Base-by-base conservation (phyloP, 2,113 vertebrate genomes). In the Poeciliopsis occidentalis region DNA sequence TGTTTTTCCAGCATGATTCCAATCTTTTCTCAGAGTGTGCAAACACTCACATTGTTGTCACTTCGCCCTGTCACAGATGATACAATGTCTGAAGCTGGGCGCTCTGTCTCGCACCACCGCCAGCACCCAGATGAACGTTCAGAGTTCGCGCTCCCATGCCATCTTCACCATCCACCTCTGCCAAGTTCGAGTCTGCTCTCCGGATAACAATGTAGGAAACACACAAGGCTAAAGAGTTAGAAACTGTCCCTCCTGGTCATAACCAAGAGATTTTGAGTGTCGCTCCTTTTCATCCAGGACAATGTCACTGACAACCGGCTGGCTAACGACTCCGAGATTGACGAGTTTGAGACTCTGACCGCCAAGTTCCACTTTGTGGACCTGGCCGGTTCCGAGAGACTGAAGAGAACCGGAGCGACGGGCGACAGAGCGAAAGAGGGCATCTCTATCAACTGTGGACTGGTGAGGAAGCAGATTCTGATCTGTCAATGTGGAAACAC, bases 81-180 rank as follows among this genome's bases (percentile, higher is more conserved):
- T n/a, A n/a, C n/a, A n/a, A n/a, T n/a, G n/a, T n/a, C n/a, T n/a
- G n/a, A n/a, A n/a, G n/a, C n/a, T n/a, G n/a, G n/a, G n/a, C n/a
- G n/a, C n/a, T n/a, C n/a, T n/a, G n/a, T n/a, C n/a, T n/a, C n/a
- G n/a, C n/a, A n/a, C n/a, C n/a, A 99, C 98, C 0, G 98, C 97
- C 78, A 99, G 98, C 92, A 99, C 98, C 17, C 97, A 99, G 94
- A 99, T 99, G 98, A 99, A 99, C 12, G 97, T 96, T 41, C 97
- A 98, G 94, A 99, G 98, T 91, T 99, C 98, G 0, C 97, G 98
- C n/a, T 99, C 98, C 0, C 98, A 99, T 57, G 98, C 98, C 37
- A 99, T 99, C 91, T 99, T 99, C 91, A 99, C 98, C 27, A 96
- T 99, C 80, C 97, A 99, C 82, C 84, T 99, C 81, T 97, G 97